phyloP scores from a whole-genome alignment of 2,113 vertebrate genomes.

The Chamaetylas fuelleborni region DNA sequence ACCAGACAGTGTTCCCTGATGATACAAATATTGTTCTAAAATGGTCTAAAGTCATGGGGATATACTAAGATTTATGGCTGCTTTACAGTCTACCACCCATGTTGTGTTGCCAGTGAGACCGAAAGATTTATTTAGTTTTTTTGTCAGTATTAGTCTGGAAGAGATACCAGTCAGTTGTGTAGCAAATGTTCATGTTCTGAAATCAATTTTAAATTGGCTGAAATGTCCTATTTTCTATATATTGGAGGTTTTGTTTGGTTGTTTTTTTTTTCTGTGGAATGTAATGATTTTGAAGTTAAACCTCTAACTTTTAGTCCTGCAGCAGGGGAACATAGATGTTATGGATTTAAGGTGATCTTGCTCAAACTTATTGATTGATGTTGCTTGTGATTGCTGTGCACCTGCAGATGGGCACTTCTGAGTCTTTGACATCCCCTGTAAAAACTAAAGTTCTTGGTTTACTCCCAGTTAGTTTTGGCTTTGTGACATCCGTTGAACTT shows the following conservation, averaged over 20 bases:
- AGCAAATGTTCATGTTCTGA: neutral
- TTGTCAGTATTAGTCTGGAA: neutral
- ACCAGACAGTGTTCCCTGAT: neutral
- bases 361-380: neutral
- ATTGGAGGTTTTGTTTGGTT: neutral
- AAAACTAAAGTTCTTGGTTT: neutral
- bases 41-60: neutral
- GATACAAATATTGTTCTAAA: neutral
- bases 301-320: neutral
- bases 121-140: neutral
- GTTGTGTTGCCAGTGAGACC: fast-evolving
- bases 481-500: neutral
- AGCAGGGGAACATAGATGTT: neutral
- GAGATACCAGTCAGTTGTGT: neutral
- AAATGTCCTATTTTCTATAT: neutral
- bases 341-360: neutral
- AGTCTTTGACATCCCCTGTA: neutral
- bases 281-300: neutral
- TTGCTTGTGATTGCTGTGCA: neutral
- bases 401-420: neutral
- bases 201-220: neutral
- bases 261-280: neutral
- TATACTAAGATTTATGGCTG: neutral
- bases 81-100: neutral
- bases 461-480: neutral